Evolutionary conservation across 2,797 vertebrate species (phyloP).

Genomic region (Pipistrellus pygmaeus): DNA sequence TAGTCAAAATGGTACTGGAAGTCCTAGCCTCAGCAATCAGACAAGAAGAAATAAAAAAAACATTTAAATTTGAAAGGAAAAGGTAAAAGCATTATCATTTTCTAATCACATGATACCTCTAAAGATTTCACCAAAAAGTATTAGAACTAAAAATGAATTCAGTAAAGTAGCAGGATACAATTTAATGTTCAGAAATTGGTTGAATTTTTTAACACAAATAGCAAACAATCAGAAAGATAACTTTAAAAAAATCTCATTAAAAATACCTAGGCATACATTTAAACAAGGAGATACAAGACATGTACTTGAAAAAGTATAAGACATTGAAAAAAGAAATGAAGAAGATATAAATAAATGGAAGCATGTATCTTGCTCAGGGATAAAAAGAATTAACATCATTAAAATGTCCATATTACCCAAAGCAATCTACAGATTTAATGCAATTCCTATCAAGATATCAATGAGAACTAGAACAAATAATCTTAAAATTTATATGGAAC

Average conservation of each 20-base stretch:
- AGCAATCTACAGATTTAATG: not conserved
- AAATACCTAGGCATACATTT: not conserved
- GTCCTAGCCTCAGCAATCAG: not conserved
- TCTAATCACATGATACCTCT: not conserved
- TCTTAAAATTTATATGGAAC: not conserved
- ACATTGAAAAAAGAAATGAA: not conserved
- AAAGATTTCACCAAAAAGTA: not conserved
- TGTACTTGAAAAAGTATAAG: not conserved
- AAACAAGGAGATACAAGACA: not conserved
- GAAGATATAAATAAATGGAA: not conserved
- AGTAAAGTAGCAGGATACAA: not conserved
- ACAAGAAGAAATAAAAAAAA: not conserved
- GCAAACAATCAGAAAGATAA: not conserved
- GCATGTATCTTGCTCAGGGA: not conserved
- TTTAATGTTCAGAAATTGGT: not conserved
- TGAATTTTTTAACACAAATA: not conserved
- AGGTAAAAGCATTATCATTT: not conserved
- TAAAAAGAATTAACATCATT: not conserved
- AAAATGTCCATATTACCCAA: not conserved
- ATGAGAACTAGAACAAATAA: not conserved
- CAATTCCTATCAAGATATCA: not conserved
- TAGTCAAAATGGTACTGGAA: not conserved
- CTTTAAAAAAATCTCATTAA: not conserved
- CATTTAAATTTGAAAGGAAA: not conserved
- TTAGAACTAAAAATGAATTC: not conserved